Evolutionary conservation across 2,113 vertebrate species (phyloP).

Genomic region (Pseudorhombus dupliciocellatus): DNA sequence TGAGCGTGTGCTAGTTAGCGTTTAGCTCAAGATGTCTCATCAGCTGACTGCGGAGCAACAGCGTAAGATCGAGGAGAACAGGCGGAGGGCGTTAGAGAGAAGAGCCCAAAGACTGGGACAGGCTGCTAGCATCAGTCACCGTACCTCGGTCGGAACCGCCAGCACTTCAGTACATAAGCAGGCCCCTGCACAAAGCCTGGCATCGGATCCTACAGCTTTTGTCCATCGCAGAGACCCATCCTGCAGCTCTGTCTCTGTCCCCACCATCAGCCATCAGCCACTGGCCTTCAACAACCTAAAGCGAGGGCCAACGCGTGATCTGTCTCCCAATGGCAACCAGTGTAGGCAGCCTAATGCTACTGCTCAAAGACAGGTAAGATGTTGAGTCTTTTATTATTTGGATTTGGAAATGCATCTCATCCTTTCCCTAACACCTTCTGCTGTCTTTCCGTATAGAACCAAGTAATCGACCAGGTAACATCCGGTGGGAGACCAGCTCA

Average conservation of each 20-base stretch:
- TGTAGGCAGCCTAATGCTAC: slow-evolving; percentile 3
- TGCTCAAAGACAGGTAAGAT: slow-evolving; percentile 50
- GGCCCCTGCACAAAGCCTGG: neutral
- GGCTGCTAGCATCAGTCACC: slow-evolving; percentile 7
- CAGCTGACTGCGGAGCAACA: slow-evolving; percentile 90
- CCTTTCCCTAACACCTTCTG: neutral
- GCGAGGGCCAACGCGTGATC: neutral
- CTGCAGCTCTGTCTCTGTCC: slow-evolving; percentile 3
- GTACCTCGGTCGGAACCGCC: slow-evolving; percentile 23
- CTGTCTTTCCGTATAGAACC: slow-evolving; percentile 45
- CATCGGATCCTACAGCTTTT: neutral
- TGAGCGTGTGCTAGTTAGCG: neutral
- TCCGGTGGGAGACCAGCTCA: slow-evolving; percentile 46
- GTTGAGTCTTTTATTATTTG: neutral
- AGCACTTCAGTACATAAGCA: slow-evolving; percentile 19
- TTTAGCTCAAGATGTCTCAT: slow-evolving; percentile 82
- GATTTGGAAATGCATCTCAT: neutral
- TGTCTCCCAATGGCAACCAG: slow-evolving; percentile 3
- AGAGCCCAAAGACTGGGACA: slow-evolving; percentile 88
- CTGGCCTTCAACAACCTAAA: slow-evolving; percentile 1
- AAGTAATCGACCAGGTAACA: slow-evolving; percentile 58
- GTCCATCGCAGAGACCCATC: slow-evolving; percentile 8
- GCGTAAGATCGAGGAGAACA: slow-evolving; percentile 91
- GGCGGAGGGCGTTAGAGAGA: slow-evolving; percentile 87
- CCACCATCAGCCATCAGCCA: slow-evolving; percentile 9